Percentiles rank a stretch among this genome's conserved stretches.
phyloP scores from a whole-genome alignment of 53 echinoderm and acorn worm genomes.

The Patiria pectinifera region DNA sequence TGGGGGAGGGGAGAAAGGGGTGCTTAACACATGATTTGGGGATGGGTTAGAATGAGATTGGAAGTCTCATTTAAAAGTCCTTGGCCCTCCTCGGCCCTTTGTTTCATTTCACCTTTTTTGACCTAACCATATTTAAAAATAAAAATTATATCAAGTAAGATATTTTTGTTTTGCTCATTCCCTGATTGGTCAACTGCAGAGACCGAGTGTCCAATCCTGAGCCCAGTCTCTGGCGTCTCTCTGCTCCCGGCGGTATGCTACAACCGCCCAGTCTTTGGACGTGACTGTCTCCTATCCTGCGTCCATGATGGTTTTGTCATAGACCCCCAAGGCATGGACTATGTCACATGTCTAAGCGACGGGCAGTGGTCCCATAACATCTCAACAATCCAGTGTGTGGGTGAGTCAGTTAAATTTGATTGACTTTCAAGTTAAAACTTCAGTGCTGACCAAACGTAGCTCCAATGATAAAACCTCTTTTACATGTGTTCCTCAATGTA shows the following conservation, averaged over 20 bases:
- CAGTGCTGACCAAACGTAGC: no score
- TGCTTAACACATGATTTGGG: no score
- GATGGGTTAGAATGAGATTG: no score
- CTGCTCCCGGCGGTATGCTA: constrained; percentile 57
- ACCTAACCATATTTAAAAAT: neutral
- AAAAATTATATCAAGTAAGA: neutral
- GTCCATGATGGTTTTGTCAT: constrained; percentile 52
- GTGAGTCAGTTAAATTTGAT: constrained; percentile 19
- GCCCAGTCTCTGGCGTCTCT: constrained; percentile 11
- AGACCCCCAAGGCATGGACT: constrained; percentile 15
- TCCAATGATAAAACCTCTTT: no score
- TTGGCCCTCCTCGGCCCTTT: no score
- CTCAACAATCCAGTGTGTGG: constrained; percentile 51
- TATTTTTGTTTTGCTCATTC: neutral
- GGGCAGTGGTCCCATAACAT: constrained; percentile 67
- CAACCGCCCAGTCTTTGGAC: constrained; percentile 55
- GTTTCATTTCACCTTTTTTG: no score
- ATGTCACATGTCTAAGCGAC: constrained; percentile 62
- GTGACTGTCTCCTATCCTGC: constrained; percentile 67
- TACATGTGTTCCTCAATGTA: no score
- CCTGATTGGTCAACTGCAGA: neutral
- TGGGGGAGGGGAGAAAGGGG: no score
- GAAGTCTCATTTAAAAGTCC: no score
- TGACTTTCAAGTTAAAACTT: neutral
- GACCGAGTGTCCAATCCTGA: constrained; percentile 38